These are phyloP conservation scores for Sarcophaga caerulescens DNA, from an alignment of 2,888 invertebrate species.

Conservation along the genomic window DNA sequence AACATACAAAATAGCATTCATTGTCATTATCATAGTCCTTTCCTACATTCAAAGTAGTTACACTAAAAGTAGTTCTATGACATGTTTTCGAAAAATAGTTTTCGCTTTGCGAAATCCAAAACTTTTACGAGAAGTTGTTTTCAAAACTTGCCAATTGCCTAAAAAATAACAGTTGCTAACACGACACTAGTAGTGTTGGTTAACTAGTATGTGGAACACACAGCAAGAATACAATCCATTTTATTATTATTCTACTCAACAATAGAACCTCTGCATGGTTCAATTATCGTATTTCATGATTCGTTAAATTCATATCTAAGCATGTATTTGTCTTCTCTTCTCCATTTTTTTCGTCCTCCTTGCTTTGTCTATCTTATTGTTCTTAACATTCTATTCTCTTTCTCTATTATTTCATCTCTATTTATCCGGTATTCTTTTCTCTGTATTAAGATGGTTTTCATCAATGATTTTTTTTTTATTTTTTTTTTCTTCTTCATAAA, in stretches of 20 bases:
- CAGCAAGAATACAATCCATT: constrained; percentile 36
- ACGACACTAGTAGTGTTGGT: no score
- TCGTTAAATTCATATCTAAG: constrained; percentile 79
- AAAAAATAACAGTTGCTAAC: neutral
- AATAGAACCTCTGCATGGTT: constrained; percentile 76
- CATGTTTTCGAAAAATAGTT: no score
- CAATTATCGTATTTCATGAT: constrained; percentile 80
- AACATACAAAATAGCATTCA: no score
- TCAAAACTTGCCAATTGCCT: neutral
- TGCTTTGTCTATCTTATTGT: neutral
- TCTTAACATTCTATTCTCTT: constrained; percentile 3
- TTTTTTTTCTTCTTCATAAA: neutral
- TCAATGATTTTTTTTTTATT: neutral
- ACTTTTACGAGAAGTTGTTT: constrained; percentile 20
- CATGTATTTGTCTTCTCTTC: constrained; percentile 31
- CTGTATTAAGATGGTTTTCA: constrained; percentile 1
- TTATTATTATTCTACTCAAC: constrained; percentile 70
- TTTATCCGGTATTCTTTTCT: neutral
- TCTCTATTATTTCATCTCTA: neutral
- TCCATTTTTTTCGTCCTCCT: neutral
- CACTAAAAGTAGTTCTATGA: no score
- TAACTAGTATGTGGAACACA: neutral
- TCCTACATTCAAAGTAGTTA: no score
- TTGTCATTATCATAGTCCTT: no score
- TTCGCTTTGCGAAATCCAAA: constrained; percentile 9